phyloP scores from a whole-genome alignment of 2,797 vertebrate genomes.

The Emydoidea blandingii region DNA sequence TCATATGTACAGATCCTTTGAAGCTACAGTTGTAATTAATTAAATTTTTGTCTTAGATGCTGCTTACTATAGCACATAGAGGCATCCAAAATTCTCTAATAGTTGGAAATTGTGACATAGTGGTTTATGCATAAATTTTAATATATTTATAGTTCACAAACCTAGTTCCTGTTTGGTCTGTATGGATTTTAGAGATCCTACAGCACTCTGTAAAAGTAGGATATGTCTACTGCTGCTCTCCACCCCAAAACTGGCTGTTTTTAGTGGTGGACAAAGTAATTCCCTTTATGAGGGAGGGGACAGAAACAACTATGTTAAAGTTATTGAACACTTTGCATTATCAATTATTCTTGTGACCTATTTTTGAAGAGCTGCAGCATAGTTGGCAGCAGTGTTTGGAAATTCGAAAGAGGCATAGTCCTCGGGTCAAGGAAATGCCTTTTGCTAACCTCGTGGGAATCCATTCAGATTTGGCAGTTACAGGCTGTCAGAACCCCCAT shows the following conservation, averaged over 20 bases:
- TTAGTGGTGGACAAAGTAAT: neutral
- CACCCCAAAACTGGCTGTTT: neutral
- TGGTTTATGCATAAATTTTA: neutral
- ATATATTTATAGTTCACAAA: neutral
- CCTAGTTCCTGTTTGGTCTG: neutral
- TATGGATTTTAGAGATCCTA: neutral
- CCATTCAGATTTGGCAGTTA: neutral
- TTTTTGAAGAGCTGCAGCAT: neutral
- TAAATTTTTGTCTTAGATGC: conserved; percentile 57
- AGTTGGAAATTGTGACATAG: neutral
- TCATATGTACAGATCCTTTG: conserved; percentile 31
- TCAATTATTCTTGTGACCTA: conserved; percentile 19
- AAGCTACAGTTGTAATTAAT: conserved; percentile 23
- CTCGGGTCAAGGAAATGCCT: accelerated
- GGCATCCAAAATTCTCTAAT: conserved; percentile 19
- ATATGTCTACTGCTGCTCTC: neutral
- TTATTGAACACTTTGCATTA: neutral
- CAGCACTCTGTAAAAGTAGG: neutral
- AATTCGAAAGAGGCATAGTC: neutral
- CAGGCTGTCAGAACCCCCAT: neutral
- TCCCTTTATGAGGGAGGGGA: neutral
- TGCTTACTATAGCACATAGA: conserved; percentile 41
- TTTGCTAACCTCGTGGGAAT: neutral
- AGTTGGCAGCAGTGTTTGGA: neutral
- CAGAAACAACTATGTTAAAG: neutral